Conservation (phyloP, 1,140 invertebrate genomes). For the Leptopilina clavipes region DNA sequence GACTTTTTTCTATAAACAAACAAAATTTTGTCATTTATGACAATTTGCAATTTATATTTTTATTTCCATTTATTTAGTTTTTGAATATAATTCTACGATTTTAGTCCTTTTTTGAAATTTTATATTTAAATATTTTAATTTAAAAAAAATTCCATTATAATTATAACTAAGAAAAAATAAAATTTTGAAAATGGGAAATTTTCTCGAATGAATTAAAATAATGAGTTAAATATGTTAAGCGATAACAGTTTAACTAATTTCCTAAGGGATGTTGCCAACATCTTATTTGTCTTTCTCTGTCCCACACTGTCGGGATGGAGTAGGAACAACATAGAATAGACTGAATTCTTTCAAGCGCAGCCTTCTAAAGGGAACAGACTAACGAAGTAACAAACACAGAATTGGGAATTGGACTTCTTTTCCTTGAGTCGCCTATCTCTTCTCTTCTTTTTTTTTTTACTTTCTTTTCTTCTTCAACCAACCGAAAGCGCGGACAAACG, state of each 20-base stretch:
- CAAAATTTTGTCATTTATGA: too few species aligned
- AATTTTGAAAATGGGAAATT: too few species aligned
- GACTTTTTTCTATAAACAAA: too few species aligned
- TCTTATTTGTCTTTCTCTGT: slow-evolving; percentile 10
- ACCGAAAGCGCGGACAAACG: slow-evolving; percentile 9
- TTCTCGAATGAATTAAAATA: background rate
- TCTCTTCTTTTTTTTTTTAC: background rate
- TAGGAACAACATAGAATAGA: background rate
- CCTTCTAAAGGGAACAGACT: slow-evolving; percentile 8
- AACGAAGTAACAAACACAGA: slow-evolving; percentile 34
- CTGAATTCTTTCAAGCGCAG: background rate
- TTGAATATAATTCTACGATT: too few species aligned
- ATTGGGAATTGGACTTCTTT: slow-evolving; percentile 24
- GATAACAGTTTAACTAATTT: background rate
- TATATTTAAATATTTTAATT: too few species aligned
- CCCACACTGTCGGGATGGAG: background rate
- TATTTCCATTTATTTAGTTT: too few species aligned
- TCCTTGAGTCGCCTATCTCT: background rate
- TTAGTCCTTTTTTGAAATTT: too few species aligned
- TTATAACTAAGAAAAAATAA: too few species aligned
- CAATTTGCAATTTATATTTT: too few species aligned
- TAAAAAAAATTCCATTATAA: too few species aligned
- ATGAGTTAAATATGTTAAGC: background rate
- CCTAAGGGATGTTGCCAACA: slow-evolving; percentile 19
- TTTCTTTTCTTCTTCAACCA: background rate